Conservation (phyloP, 2,888 invertebrate species). For the Ectemnius continuus region DNA sequence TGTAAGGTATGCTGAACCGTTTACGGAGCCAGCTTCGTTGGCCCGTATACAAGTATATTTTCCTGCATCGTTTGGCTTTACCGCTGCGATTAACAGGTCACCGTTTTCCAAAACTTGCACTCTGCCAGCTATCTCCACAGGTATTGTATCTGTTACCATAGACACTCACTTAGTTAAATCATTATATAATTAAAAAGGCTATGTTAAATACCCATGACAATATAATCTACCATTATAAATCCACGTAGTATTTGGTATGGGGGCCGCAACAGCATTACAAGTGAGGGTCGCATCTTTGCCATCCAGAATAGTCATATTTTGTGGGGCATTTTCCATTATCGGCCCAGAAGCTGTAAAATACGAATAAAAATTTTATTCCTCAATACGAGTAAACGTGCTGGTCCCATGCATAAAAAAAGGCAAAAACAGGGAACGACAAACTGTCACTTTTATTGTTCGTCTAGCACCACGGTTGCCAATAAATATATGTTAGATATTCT, state of each 20-base stretch:
- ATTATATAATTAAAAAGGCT: too few species aligned
- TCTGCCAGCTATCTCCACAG: slow-evolving; percentile 85
- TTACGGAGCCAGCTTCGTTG: slow-evolving; percentile 93
- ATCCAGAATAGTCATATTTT: slow-evolving; percentile 93
- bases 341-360: slow-evolving; percentile 89
- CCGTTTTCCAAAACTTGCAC: slow-evolving; percentile 92
- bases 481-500: too few species aligned
- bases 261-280: slow-evolving; percentile 94
- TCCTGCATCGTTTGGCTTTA: slow-evolving; percentile 90
- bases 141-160: slow-evolving; percentile 79
- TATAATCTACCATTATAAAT: slow-evolving; percentile 87
- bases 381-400: background rate
- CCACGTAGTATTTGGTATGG: slow-evolving; percentile 95
- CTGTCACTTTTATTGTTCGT: slow-evolving; percentile 1
- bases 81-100: slow-evolving; percentile 92
- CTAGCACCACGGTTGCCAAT: too few species aligned
- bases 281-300: slow-evolving; percentile 94
- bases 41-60: slow-evolving; percentile 92
- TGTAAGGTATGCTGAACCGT: slow-evolving; percentile 89
- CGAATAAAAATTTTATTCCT: slow-evolving; percentile 13
- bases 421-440: slow-evolving; percentile 30
- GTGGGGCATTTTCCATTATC: slow-evolving; percentile 89
- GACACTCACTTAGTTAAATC: slow-evolving; percentile 1
- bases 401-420: slow-evolving; percentile 40
- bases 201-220: background rate